Evolutionary conservation across 2,888 invertebrate species (phyloP), one percentile per base, ranked within the genome.

Genomic region (Perdita meconis): DNA sequence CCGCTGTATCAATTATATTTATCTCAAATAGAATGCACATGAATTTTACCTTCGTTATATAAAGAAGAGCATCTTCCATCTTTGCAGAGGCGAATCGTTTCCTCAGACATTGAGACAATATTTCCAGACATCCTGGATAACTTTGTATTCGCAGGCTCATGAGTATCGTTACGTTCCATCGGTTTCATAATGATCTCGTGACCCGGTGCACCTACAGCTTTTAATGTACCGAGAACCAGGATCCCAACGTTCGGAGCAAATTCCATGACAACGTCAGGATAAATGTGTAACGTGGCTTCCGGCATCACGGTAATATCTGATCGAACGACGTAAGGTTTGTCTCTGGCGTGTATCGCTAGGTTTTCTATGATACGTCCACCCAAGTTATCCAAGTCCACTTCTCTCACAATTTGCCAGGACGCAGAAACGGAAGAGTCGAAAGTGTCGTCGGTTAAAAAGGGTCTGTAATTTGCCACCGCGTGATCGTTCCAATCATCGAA

Each of bases 401-500:
- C 89, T n/a, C 92, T 67, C 91, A 47, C 94, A 93, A 68, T 94
- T 93, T 94, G 94, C 90, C 95, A 95, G 0, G 95, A 94, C 0
- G 95, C 94, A 0, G 97, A 97, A 34, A 96, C 93, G 84, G 96
- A 97, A 0, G 96, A 94, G 80, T 96, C 96, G 86, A 97, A 95
- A 59, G 94, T 94, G 82, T 97, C 96, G 89, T 96, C 96, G 0
- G 96, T 94, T 70, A 98, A 94, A 92, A 95, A 99, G 0, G 99
- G 99, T 66, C 96, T 94, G 92, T 96, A 99, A 13, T 96, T 94
- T 0, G 98, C 99, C 63, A 98, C 95, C 0, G 98, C 98, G 91
- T 98, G 98, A 92, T 98, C 97, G 91, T 99, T 99, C 99, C 99
- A 99, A 91, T 99, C 99, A 91, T 99, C 98, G 92, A 99, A 99